Percentiles rank a stretch among this genome's conserved stretches.
phyloP scores from a whole-genome alignment of 2,888 invertebrate genomes.

The Physocephala rufipes region DNA sequence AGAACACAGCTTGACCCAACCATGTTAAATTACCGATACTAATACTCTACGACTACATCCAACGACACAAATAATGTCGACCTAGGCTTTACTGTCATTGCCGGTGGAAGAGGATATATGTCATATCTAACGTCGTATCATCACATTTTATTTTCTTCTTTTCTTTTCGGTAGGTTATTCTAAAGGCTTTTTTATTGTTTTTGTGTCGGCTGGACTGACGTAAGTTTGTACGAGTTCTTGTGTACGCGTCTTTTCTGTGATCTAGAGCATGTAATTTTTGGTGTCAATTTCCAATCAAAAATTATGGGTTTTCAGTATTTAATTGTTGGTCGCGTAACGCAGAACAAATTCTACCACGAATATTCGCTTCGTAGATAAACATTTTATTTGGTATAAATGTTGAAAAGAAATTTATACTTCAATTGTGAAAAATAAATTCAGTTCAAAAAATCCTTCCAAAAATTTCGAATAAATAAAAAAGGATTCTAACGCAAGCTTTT shows the following conservation, averaged over 20 bases:
- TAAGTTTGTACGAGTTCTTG: no score
- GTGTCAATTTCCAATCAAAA: conserved; percentile 27
- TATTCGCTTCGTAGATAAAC: no score
- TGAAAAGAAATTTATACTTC: no score
- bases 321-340: conserved; percentile 31
- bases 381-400: no score
- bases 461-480: no score
- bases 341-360: conserved; percentile 7
- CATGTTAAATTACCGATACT: background rate
- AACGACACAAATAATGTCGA: conserved; percentile 3
- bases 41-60: background rate
- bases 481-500: no score
- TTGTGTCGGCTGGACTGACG: no score
- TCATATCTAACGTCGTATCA: conserved; percentile 2
- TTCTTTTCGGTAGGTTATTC: conserved; percentile 26
- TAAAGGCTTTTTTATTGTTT: background rate
- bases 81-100: conserved; percentile 38
- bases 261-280: conserved; percentile 1
- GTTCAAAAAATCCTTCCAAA: no score
- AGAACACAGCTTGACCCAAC: conserved; percentile 25
- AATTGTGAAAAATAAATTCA: no score
- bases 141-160: conserved; percentile 17
- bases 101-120: conserved; percentile 24
- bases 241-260: background rate
- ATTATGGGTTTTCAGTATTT: conserved; percentile 38